Evolutionary conservation across 2,888 invertebrate genomes (phyloP).

Genomic region (Plagiodera versicolora): DNA sequence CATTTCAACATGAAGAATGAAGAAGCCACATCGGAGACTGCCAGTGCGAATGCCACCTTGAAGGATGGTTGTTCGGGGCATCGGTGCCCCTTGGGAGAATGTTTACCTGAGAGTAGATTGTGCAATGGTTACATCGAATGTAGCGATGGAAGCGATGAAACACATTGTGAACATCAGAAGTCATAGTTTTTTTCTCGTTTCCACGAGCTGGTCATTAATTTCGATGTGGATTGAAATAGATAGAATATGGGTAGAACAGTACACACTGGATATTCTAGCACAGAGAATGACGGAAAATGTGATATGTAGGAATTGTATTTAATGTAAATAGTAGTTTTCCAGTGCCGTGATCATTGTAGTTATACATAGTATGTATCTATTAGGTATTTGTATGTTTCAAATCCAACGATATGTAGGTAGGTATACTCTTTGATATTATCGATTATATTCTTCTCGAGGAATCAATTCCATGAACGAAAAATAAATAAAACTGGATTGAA

Average conservation of each 20-base stretch:
- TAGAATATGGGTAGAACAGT: neutral
- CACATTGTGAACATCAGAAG: slow-evolving; percentile 56
- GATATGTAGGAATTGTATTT: slow-evolving; percentile 11
- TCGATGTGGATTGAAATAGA: neutral
- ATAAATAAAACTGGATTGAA: neutral
- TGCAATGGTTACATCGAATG: slow-evolving; percentile 81
- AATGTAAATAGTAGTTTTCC: slow-evolving; percentile 11
- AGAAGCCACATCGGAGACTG: slow-evolving; percentile 25
- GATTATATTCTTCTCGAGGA: neutral
- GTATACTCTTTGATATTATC: no score
- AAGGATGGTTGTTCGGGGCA: slow-evolving; percentile 64
- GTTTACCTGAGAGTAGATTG: slow-evolving; percentile 68
- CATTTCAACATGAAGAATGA: slow-evolving; percentile 57
- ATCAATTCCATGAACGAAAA: neutral
- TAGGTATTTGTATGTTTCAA: no score
- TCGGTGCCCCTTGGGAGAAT: slow-evolving; percentile 76
- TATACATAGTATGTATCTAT: no score
- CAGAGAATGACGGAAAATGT: slow-evolving; percentile 6
- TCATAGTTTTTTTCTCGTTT: slow-evolving; percentile 1
- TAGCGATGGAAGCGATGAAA: slow-evolving; percentile 74
- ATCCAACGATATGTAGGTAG: no score
- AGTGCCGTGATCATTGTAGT: slow-evolving; percentile 17
- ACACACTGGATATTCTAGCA: slow-evolving; percentile 8
- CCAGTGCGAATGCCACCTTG: slow-evolving; percentile 32
- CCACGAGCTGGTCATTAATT: neutral